Conservation (phyloP, 2,113 vertebrate genomes). For the Melanerpes aurifrons region DNA sequence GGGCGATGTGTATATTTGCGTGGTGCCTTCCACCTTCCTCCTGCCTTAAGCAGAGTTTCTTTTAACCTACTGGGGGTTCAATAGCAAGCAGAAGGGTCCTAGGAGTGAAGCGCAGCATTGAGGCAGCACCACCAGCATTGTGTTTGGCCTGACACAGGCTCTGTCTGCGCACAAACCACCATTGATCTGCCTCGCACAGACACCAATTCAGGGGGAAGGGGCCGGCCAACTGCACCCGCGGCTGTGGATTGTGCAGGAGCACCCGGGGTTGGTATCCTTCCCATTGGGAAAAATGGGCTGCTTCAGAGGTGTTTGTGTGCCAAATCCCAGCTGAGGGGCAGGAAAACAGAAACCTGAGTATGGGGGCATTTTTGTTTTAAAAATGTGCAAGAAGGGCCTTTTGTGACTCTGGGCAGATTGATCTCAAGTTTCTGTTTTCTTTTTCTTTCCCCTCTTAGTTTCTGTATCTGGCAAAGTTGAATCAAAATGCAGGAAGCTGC, state of each 20-base stretch:
- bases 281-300: background rate
- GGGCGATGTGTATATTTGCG: background rate
- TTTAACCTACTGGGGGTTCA: background rate
- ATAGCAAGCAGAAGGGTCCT: background rate
- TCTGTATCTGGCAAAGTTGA: background rate
- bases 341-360: background rate
- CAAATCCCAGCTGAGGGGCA: constrained; percentile 2
- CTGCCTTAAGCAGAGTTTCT: background rate
- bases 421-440: background rate
- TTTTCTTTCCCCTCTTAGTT: no score
- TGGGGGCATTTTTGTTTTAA: background rate
- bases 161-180: background rate
- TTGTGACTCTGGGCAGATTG: constrained; percentile 3
- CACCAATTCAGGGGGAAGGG: background rate
- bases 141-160: background rate
- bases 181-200: background rate
- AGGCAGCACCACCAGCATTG: background rate
- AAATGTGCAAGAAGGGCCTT: background rate
- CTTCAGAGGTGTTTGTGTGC: background rate
- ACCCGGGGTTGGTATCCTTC: background rate
- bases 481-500: background rate
- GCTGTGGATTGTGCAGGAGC: background rate
- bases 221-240: background rate
- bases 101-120: background rate
- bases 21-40: background rate